A percentile compares a stretch with the other conserved stretches of the same genome.
Conservation (phyloP, 1,140 invertebrate genomes). For the Rhopalosiphum padi region DNA sequence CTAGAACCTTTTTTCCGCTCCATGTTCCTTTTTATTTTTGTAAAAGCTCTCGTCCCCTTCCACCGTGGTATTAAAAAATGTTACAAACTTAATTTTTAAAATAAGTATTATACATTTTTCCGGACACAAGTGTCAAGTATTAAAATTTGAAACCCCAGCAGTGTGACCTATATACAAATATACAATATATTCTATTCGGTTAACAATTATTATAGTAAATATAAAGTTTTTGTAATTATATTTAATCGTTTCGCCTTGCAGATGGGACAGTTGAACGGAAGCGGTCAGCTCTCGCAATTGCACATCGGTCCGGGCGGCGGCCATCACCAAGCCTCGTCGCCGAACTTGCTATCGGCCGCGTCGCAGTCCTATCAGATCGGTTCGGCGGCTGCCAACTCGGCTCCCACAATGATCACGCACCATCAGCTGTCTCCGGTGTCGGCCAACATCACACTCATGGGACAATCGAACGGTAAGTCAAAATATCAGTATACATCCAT, state of each 20-base stretch:
- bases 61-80: not conserved
- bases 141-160: too few species aligned
- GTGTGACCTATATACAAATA: too few species aligned
- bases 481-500: not conserved
- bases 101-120: too few species aligned
- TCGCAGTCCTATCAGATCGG: constrained; percentile 59
- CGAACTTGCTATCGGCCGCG: constrained; percentile 26
- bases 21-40: not conserved
- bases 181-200: not conserved
- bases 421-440: constrained; percentile 60
- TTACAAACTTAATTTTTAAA: too few species aligned
- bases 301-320: constrained; percentile 18
- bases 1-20: not conserved
- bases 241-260: not conserved
- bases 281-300: constrained; percentile 33
- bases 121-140: too few species aligned
- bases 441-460: constrained; percentile 60
- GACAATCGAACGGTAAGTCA: constrained; percentile 59
- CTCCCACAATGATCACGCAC: constrained; percentile 59
- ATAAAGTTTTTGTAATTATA: not conserved
- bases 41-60: not conserved
- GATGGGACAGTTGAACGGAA: constrained; percentile 51
- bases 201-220: not conserved
- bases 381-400: constrained; percentile 59
- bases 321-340: constrained; percentile 54